These are phyloP conservation scores for Mimachlamys varia DNA, from an alignment of 2,888 invertebrate species.

Conservation along the genomic window DNA sequence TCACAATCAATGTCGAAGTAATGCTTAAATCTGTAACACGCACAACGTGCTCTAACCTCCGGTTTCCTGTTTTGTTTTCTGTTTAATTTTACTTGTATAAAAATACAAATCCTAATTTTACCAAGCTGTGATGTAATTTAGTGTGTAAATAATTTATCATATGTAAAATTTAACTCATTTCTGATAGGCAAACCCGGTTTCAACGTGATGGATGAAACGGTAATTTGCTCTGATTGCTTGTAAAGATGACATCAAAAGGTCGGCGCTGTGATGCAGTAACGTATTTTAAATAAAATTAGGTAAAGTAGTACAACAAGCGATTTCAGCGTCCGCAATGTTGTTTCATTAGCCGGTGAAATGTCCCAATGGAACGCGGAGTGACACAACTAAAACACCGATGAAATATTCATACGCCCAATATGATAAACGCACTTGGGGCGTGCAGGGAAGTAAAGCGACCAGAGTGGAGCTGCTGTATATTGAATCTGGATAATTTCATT, in stretches of 20 bases:
- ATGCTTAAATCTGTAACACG: not conserved
- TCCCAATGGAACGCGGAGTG: constrained; percentile 29
- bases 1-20: not conserved
- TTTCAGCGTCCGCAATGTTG: constrained; percentile 19
- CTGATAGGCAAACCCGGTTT: not conserved
- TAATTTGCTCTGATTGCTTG: constrained; percentile 34
- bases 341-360: constrained; percentile 11
- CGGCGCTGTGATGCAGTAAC: not conserved
- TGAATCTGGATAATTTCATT: constrained; percentile 36
- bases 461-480: constrained; percentile 12
- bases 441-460: not conserved
- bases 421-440: constrained; percentile 31
- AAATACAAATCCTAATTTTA: not conserved
- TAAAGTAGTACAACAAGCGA: constrained; percentile 31
- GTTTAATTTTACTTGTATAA: not conserved
- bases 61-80: not conserved
- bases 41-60: not conserved
- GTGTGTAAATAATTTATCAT: constrained; percentile 26
- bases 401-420: constrained; percentile 27
- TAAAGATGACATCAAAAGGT: constrained; percentile 31
- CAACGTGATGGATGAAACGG: constrained; percentile 1
- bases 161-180: constrained; percentile 23
- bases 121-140: not conserved
- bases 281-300: constrained; percentile 29
- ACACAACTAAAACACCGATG: constrained; percentile 33